A percentile compares a stretch with the other conserved stretches of the same genome.
Conservation (phyloP, 2,113 vertebrate genomes). For the Tautogolabrus adspersus region DNA sequence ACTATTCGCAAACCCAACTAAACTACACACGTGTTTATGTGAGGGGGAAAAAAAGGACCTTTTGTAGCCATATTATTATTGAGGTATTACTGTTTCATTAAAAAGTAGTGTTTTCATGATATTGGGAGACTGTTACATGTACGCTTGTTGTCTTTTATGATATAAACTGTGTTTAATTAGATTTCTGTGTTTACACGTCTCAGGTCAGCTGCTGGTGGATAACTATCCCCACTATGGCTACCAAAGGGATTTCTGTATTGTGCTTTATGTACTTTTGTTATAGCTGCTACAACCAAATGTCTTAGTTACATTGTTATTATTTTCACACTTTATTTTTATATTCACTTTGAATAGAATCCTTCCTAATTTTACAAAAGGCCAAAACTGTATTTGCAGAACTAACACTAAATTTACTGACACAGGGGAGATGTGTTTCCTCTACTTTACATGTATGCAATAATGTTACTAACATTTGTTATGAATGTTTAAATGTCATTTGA, state of each 20-base stretch:
- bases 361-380: constrained; percentile 23
- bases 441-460: constrained; percentile 60
- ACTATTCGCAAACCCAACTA: constrained; percentile 70
- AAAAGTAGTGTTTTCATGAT: constrained; percentile 36
- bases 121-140: constrained; percentile 28
- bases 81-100: constrained; percentile 49
- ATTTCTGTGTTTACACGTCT: constrained; percentile 62
- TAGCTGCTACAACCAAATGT: constrained; percentile 70
- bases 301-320: constrained; percentile 51
- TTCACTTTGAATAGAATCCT: constrained; percentile 18
- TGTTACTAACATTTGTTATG: constrained; percentile 54
- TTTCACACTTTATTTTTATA: constrained; percentile 50
- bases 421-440: constrained; percentile 7
- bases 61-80: constrained; percentile 33
- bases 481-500: constrained; percentile 36
- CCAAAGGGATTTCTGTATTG: constrained; percentile 55
- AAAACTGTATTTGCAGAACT: constrained; percentile 39
- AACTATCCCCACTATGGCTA: constrained; percentile 47
- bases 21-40: constrained; percentile 17
- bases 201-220: constrained; percentile 46
- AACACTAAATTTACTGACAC: constrained; percentile 53
- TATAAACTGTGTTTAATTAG: constrained; percentile 22
- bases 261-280: constrained; percentile 33
- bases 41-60: constrained; percentile 28
- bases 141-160: constrained; percentile 34